Base-by-base conservation (phyloP, 2,888 invertebrate species). In the Cephus pygmeus region DNA sequence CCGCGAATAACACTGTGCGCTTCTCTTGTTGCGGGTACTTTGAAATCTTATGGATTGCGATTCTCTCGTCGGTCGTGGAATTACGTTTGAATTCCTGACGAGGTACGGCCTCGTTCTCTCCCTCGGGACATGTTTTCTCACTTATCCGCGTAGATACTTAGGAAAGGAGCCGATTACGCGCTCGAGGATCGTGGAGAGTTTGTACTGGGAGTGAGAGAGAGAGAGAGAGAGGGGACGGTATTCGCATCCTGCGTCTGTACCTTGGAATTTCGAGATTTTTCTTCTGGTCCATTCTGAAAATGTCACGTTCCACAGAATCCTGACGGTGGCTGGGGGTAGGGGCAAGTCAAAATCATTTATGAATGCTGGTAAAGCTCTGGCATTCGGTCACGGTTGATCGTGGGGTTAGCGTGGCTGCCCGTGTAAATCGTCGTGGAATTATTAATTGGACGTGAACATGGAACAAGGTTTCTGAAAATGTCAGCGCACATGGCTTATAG, bases 231-330 rank as follows among this genome's bases (percentile, higher is more conserved):
- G 40, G 15, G 15, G 15, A 1, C 36, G 12, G 36, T 36, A 36
- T 6, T 40, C 40, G 40, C 40, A 40, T 40, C 6, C 15, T 82
- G 85, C 84, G 84, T 76, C 79, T 80, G 75, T 82, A 83, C 81
- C 81, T 79, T 80, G 86, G 85, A 84, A 86, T 86, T 84, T 81
- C 83, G 85, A 85, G 85, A 87, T 87, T 88, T 85, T 86, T 85
- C 85, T 40, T 85, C 85, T 85, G 76, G 76, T 71, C 84, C 85
- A 89, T 87, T 87, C 87, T 86, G 86, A 85, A 88, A 90, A 89
- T 90, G 90, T 89, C 90, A 89, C 86, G 88, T 84, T 83, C 83
- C 86, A 35, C 73, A 11, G 69, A 15, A 3, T 9, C 30, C 23
- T 23, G 69, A 69, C n/a, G 33, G 9, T 23, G n/a, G 31, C n/a